Conservation (phyloP, 2,888 invertebrate genomes). For the Priocnemis perturbator region DNA sequence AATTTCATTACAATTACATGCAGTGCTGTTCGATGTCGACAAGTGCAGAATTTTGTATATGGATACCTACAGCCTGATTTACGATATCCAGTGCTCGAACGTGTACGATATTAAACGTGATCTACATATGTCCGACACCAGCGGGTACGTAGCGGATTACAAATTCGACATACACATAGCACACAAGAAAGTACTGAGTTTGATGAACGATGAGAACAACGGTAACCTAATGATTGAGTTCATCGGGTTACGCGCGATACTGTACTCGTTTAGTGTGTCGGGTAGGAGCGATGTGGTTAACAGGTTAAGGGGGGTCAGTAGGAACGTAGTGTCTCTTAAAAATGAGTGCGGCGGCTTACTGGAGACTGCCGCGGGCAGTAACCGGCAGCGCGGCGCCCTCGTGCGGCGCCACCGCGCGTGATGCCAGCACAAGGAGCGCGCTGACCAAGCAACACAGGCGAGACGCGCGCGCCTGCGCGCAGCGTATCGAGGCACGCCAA, state of each 20-base stretch:
- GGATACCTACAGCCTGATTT: slow-evolving; percentile 41
- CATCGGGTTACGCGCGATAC: slow-evolving; percentile 56
- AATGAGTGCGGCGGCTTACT: too few species aligned
- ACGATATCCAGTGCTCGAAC: slow-evolving; percentile 27
- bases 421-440: too few species aligned
- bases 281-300: slow-evolving; percentile 22
- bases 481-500: too few species aligned
- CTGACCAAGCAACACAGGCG: too few species aligned
- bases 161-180: slow-evolving; percentile 21
- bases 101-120: slow-evolving; percentile 31
- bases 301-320: too few species aligned
- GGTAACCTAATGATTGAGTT: slow-evolving; percentile 59
- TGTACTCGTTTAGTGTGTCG: slow-evolving; percentile 46
- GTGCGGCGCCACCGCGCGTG: too few species aligned
- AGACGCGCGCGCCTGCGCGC: too few species aligned
- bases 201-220: slow-evolving; percentile 63
- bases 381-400: too few species aligned
- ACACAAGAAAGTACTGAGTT: slow-evolving; percentile 53
- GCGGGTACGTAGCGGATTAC: slow-evolving; percentile 31
- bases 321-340: too few species aligned
- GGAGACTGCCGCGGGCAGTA: too few species aligned
- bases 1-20: slow-evolving; percentile 56
- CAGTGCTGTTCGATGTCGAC: neutral
- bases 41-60: slow-evolving; percentile 43
- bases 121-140: slow-evolving; percentile 39